Evolutionary conservation across 2,113 vertebrate genomes (phyloP), one percentile per base, ranked within the genome.

Genomic region (Triplophysa tibetana): DNA sequence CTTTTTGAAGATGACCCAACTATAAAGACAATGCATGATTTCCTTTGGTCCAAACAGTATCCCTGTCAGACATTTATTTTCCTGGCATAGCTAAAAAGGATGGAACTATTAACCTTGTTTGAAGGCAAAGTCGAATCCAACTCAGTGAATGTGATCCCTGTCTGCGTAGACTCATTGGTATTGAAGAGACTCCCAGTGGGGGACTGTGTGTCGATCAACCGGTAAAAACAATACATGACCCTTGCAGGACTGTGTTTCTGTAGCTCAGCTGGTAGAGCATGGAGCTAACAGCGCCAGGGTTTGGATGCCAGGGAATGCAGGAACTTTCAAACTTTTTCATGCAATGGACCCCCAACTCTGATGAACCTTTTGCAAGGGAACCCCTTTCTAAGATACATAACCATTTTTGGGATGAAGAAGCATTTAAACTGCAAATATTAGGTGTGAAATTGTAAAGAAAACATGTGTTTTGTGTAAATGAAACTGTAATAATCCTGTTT

Each of bases 1-100:
- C 64, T 78, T 65, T 70, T 81, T 83, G 81, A 82, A 85, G 68
- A 75, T 58, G 38, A 81, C 52, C 77, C 73, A 26, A 33, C 21
- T 73, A 16, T 50, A 75, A 70, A 75, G 60, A 78, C 68, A 81
- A 70, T 70, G n/a, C 38, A 50, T 66, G 52, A 80, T 69, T 63
- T 79, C 19, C 58, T 64, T 80, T 62, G 69, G 54, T 79, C 68
- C 79, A 81, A 79, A 48, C 45, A 48, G 45, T 84, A 65, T 81
- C 8, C 58, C 64, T 79, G 80, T 43, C 72, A 76, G 24, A 10
- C 24, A 56, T 79, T 63, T 60, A 56, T 72, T 61, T 81, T 75
- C 60, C 52, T 84, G 80, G 72, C 77, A 61, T 64, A 48, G 70
- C 23, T 68, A 72, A 50, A 23, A 73, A 48, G 58, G 75, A 19